Base-by-base conservation (phyloP, 1,140 invertebrate genomes). In the Cherax destructor region DNA sequence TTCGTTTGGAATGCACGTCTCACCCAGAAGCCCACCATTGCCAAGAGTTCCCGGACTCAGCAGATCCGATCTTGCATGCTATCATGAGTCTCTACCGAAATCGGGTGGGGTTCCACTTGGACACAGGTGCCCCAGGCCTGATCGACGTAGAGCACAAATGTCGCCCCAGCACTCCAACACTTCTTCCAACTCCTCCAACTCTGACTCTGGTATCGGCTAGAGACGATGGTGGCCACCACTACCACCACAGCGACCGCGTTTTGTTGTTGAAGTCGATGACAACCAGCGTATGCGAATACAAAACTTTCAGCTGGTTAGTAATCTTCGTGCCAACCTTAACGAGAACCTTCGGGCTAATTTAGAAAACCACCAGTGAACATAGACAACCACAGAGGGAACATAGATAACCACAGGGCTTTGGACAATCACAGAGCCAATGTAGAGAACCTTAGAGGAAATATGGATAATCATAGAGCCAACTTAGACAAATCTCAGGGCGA, bases 171-270 rank as follows among this genome's bases (percentile, higher is more conserved):
- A 88, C 92, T 94, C 95, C 95, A 94, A 95, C 93, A 95, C 96
- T 94, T 98, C 97, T 1, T 97, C 97, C 24, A 97, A 97, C 79
- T 98, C 97, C 1, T 98, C 97, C 92, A 99, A 99, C 94, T 98
- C 97, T 93, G 98, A 99, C 94, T 99, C 98, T 24, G 98, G 98
- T 0, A 98, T 99, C 86, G 98, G 98, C 0, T 93, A 96, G 97
- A 92, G 98, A 98, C 93, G 97, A 99, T 16, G 92, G 92, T 10
- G 91, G 92, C 7, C 86, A 85, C 86, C 91, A 92, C 72, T 86
- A 91, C 56, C 91, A 91, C 83, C 88, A 93, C 86, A 93, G 93
- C 1, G 97, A 98, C 94, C 95, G 97, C 81, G 98, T 92, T 95
- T 97, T 77, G 96, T 98, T 0, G 97, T 97, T 0, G 97, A 98